A percentile compares a stretch with the other conserved stretches of the same genome.
These are phyloP conservation scores for Ceramica pisi DNA, from an alignment of 2,888 invertebrate genomes.

Conservation along the genomic window DNA sequence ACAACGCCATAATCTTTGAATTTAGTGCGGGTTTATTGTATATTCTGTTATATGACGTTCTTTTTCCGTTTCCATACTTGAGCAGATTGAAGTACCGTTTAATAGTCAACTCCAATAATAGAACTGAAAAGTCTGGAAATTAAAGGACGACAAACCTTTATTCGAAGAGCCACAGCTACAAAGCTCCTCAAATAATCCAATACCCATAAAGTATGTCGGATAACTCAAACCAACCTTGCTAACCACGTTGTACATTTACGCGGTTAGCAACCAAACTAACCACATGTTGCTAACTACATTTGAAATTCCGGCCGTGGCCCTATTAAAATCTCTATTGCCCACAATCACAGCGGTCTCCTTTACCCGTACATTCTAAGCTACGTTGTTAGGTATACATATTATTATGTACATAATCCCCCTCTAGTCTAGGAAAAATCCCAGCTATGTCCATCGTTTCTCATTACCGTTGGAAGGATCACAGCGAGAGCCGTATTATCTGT, in stretches of 20 bases:
- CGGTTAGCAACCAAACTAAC: background rate
- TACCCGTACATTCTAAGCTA: constrained; percentile 7
- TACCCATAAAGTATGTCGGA: background rate
- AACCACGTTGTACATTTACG: too few relatives aligned
- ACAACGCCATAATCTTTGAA: too few relatives aligned
- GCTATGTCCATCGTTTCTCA: constrained; percentile 40
- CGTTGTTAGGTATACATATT: background rate
- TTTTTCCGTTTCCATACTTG: too few relatives aligned
- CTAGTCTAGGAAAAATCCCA: constrained; percentile 30
- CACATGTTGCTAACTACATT: background rate
- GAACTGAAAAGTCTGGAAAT: background rate
- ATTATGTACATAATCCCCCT: constrained; percentile 12
- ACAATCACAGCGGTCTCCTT: background rate
- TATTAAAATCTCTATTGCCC: background rate
- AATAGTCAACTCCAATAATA: background rate
- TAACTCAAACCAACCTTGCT: background rate
- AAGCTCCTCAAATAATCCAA: background rate
- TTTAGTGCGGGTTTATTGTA: too few relatives aligned
- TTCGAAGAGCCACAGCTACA: background rate
- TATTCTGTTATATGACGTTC: too few relatives aligned
- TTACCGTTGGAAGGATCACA: constrained; percentile 44
- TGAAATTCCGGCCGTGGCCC: background rate
- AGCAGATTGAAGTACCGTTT: too few relatives aligned
- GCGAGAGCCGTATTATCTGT: constrained; percentile 39
- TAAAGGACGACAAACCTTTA: background rate